Evolutionary conservation across 2,888 invertebrate genomes (phyloP).

Genomic region (Phymatocera aterrima): DNA sequence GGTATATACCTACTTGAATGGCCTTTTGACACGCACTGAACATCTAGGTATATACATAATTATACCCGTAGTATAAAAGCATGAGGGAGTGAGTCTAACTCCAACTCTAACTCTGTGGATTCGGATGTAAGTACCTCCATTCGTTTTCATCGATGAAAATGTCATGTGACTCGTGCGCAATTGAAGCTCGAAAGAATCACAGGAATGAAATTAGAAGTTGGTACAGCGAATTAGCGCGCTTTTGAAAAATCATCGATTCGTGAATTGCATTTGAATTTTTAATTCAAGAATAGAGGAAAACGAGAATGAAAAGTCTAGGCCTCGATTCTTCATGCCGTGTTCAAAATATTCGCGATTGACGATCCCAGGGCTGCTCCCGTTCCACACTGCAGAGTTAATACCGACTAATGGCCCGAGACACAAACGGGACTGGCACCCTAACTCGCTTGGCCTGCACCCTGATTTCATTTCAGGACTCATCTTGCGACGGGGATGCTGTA

Average conservation of each 20-base stretch:
- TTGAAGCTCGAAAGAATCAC: not conserved
- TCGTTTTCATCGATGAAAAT: too few relatives aligned
- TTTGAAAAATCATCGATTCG: too few relatives aligned
- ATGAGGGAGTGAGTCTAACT: not conserved
- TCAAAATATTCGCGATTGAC: not conserved
- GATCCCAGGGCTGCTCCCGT: not conserved
- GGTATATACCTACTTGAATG: conserved; percentile 38
- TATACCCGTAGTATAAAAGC: not conserved
- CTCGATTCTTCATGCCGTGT: not conserved
- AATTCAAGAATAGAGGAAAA: not conserved
- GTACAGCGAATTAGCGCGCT: too few relatives aligned
- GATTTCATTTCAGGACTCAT: conserved; percentile 69
- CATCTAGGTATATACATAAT: not conserved
- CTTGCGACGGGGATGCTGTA: conserved; percentile 67
- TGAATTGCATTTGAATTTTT: too few relatives aligned
- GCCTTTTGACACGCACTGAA: conserved; percentile 11
- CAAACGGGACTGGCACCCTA: conserved; percentile 57
- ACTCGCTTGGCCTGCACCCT: conserved; percentile 56
- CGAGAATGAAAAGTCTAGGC: not conserved
- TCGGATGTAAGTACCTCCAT: not conserved
- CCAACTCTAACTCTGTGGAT: too few relatives aligned
- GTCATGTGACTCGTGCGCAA: too few relatives aligned
- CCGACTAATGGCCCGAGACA: conserved; percentile 65
- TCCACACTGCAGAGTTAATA: conserved; percentile 27
- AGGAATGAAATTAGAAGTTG: too few relatives aligned